A percentile compares a stretch with the other conserved stretches of the same genome.
These are phyloP conservation scores for Imbricaverruca yamaguchii DNA, from an alignment of 2,888 invertebrate species.

Conservation along the genomic window DNA sequence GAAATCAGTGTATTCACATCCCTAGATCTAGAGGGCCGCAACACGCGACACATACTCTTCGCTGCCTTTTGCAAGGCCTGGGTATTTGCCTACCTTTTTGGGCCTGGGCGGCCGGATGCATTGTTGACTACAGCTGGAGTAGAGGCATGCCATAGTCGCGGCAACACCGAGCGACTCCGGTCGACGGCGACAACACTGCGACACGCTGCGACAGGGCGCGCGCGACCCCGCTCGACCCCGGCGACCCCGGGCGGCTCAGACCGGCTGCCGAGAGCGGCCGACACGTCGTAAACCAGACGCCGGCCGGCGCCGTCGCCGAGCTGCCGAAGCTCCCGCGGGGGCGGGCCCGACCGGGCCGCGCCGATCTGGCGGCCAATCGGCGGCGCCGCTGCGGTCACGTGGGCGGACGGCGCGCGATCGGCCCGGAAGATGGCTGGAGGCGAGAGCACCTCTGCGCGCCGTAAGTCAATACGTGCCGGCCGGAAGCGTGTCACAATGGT, in stretches of 20 bases:
- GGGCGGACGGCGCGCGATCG: not conserved
- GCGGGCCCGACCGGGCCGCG: conserved; percentile 2
- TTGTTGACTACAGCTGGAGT: not conserved
- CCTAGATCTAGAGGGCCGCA: no score
- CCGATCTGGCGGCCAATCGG: not conserved
- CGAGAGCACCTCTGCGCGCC: not conserved
- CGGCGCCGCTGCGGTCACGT: not conserved
- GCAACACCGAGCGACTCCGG: not conserved
- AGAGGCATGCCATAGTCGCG: not conserved
- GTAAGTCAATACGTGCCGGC: not conserved
- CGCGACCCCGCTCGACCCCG: no score
- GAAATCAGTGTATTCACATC: no score
- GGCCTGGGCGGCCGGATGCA: not conserved
- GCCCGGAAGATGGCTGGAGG: not conserved
- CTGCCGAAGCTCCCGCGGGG: not conserved
- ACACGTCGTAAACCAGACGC: not conserved
- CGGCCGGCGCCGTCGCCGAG: not conserved
- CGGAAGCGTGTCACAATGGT: no score
- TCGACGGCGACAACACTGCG: not conserved
- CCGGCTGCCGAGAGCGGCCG: no score
- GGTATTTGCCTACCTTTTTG: not conserved
- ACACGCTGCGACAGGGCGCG: not conserved
- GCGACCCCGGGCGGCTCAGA: no score
- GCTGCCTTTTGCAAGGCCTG: no score
- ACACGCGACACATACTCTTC: no score